A percentile compares a stretch with the other conserved stretches of the same genome.
Conservation (phyloP, 2,797 vertebrate genomes). For the Ptychadena robeensis region DNA sequence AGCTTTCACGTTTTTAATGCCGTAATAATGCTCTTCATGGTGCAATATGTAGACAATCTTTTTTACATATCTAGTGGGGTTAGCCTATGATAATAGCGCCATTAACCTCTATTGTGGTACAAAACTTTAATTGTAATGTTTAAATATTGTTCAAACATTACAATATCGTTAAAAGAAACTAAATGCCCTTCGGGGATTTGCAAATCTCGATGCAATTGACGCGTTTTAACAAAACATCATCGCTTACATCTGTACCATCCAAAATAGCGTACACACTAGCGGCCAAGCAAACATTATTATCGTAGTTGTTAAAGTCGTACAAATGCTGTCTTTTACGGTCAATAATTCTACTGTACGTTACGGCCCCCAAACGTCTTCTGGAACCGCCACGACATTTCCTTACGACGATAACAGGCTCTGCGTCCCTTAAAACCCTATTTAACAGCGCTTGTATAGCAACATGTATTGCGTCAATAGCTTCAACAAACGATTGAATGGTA, state of each 20-base stretch:
- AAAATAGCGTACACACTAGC: too few species aligned
- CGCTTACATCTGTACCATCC: neutral
- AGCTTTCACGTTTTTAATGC: neutral
- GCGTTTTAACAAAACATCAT: neutral
- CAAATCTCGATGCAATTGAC: neutral
- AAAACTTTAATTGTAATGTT: conserved; percentile 18
- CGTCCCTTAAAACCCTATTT: conserved; percentile 1
- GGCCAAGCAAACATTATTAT: too few species aligned
- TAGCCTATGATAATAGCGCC: neutral
- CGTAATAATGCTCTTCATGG: conserved; percentile 1
- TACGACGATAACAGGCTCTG: neutral
- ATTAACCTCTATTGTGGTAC: conserved; percentile 1
- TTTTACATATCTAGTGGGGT: neutral
- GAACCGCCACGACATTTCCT: neutral
- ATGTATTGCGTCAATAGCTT: too few species aligned
- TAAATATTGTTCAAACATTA: too few species aligned
- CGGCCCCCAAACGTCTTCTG: neutral
- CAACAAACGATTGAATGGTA: too few species aligned
- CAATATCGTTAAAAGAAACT: conserved; percentile 2
- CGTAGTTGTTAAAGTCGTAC: too few species aligned
- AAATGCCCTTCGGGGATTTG: neutral
- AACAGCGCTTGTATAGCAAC: neutral
- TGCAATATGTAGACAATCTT: conserved; percentile 1
- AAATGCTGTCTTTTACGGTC: conserved; percentile 8
- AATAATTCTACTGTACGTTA: neutral